Conservation (phyloP, 2,113 vertebrate genomes). For the Eclectus roratus region DNA sequence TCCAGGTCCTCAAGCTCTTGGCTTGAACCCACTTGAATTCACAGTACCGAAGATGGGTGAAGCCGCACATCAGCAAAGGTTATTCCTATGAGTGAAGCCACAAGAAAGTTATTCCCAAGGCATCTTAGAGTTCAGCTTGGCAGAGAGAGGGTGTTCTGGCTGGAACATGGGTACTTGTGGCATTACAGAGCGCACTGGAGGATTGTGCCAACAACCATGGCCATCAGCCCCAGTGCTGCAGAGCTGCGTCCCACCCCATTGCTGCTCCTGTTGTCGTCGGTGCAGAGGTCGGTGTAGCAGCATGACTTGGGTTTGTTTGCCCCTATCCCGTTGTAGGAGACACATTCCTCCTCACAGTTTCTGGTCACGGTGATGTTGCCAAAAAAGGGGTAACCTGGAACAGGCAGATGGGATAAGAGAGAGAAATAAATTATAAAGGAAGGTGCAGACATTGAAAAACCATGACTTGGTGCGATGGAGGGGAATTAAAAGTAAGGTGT, state of each 20-base stretch:
- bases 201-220: neutral
- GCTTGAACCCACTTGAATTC: neutral
- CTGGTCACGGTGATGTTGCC: slow-evolving; percentile 47
- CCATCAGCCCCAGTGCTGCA: neutral
- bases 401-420: neutral
- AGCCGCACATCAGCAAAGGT: neutral
- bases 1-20: neutral
- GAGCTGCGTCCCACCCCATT: neutral
- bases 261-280: neutral
- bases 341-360: neutral
- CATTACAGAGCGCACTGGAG: neutral
- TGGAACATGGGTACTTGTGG: neutral
- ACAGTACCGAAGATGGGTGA: neutral
- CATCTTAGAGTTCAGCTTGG: neutral
- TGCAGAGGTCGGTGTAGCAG: slow-evolving; percentile 40
- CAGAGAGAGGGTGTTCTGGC: neutral
- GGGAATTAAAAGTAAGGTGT: neutral
- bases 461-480: neutral
- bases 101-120: neutral
- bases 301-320: neutral
- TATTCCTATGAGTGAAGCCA: neutral
- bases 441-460: neutral
- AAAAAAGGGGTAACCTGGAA: slow-evolving; percentile 49
- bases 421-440: neutral
- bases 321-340: neutral